Percentiles rank a stretch among this genome's conserved stretches.
Evolutionary conservation across 2,888 invertebrate species (phyloP).

Genomic region (Cosmia trapezina): DNA sequence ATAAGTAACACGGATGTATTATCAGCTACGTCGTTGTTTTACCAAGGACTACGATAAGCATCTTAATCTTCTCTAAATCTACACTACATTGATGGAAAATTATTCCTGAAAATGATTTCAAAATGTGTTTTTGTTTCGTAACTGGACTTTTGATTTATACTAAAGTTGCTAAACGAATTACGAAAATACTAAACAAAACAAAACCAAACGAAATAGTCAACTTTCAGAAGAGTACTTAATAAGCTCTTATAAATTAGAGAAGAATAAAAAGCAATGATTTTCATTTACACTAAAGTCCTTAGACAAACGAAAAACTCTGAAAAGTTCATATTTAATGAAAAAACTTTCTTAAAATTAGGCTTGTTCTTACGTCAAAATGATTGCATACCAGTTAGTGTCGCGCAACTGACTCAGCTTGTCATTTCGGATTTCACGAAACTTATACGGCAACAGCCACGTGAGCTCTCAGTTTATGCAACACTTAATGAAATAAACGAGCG

Average conservation of each 20-base stretch:
- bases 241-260: conserved; percentile 49
- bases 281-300: conserved; percentile 55
- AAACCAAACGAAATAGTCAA: conserved; percentile 52
- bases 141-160: conserved; percentile 17
- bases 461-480: conserved; percentile 84
- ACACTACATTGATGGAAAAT: background rate
- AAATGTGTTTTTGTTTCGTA: background rate
- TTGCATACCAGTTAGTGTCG: conserved; percentile 80
- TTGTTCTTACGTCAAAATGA: conserved; percentile 65
- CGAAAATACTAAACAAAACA: conserved; percentile 39
- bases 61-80: conserved; percentile 2
- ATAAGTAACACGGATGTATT: conserved; percentile 17
- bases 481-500: conserved; percentile 85
- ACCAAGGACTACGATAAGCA: conserved; percentile 6
- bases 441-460: conserved; percentile 77
- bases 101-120: background rate
- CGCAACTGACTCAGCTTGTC: conserved; percentile 69
- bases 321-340: conserved; percentile 66
- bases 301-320: conserved; percentile 49
- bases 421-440: conserved; percentile 76
- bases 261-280: conserved; percentile 53
- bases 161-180: conserved; percentile 35
- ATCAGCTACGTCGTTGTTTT: conserved; percentile 6
- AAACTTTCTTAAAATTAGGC: conserved; percentile 66
- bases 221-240: conserved; percentile 48